Base-by-base conservation (phyloP, 2,113 vertebrate genomes). In the Casuarius casuarius region DNA sequence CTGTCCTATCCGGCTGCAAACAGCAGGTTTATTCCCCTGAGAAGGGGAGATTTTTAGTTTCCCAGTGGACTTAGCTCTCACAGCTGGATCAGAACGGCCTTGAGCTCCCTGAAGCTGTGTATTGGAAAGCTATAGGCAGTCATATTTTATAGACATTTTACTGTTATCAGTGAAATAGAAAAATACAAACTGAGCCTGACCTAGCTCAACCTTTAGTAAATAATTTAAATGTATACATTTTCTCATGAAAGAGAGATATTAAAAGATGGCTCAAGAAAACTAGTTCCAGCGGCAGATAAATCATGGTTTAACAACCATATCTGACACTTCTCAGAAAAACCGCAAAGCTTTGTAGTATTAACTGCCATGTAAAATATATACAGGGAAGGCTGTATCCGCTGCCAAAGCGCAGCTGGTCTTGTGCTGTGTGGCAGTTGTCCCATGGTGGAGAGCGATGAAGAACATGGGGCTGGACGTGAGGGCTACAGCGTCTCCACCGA, bases 101-200 rank as follows among this genome's bases (percentile, higher is more conserved):
- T 92, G 91, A 95, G 92, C 91, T 95, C 93, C 87, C 87, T 84
- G 68, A 95, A 91, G 89, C 59, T 84, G 54, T 62, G n/a, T 95
- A 52, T 75, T 91, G 68, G 74, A 95, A 94, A 95, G 67, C 71
- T 92, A 65, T 51, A 96, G 86, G 29, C 40, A 48, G 71, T 48
- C 89, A 84, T 56, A 58, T 91, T 95, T 94, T 94, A 83, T 54
- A 85, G 81, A 42, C 74, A 42, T 74, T 96, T 89, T 89, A 73
- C 44, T 94, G 92, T 85, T 71, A 82, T 83, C 70, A 67, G 23
- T 74, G 52, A 76, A 95, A 96, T 73, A 7, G 66, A 62, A 75
- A 35, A 83, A 73, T 7, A 11, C 28, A 72, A 87, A 65, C 31
- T 1, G 4, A 91, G n/a, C 84, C 67, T 48, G 85, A 71, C 42